Evolutionary conservation across 2,888 invertebrate genomes (phyloP).

Genomic region (Hirtodrosophila histrioides): DNA sequence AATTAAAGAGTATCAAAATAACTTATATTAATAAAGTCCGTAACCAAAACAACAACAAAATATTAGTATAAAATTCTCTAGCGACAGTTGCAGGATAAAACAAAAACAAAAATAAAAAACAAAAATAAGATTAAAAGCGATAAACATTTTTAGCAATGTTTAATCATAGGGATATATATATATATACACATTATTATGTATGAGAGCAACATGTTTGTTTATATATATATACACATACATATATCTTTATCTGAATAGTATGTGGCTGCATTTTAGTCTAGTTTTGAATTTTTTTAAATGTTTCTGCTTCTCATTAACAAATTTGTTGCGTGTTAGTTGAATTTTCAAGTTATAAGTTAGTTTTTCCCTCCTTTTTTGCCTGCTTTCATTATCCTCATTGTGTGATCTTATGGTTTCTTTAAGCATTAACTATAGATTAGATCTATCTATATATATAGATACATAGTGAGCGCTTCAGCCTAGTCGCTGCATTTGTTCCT

Average conservation of each 20-base stretch:
- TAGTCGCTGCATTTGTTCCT: conserved; percentile 44
- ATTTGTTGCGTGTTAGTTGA: background rate
- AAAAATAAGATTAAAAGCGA: conserved; percentile 1
- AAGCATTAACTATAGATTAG: conserved; percentile 21
- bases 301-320: conserved; percentile 9
- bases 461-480: conserved; percentile 12
- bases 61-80: conserved; percentile 31
- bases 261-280: conserved; percentile 45
- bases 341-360: background rate
- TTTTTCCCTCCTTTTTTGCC: conserved; percentile 9
- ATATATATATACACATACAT: conserved; percentile 16
- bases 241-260: conserved; percentile 18
- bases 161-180: conserved; percentile 29
- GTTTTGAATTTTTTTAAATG: conserved; percentile 8
- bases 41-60: conserved; percentile 28
- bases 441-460: background rate
- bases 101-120: conserved; percentile 9
- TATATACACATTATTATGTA: conserved; percentile 7
- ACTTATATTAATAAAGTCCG: conserved; percentile 28
- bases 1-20: conserved; percentile 1
- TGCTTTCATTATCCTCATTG: conserved; percentile 20
- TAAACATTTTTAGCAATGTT: conserved; percentile 34
- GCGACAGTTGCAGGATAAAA: conserved; percentile 13
- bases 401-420: conserved; percentile 42
- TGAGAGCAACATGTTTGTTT: conserved; percentile 9